These are phyloP conservation scores for Sinohyriopsis cumingii DNA, from an alignment of 2,888 invertebrate species.

Conservation along the genomic window DNA sequence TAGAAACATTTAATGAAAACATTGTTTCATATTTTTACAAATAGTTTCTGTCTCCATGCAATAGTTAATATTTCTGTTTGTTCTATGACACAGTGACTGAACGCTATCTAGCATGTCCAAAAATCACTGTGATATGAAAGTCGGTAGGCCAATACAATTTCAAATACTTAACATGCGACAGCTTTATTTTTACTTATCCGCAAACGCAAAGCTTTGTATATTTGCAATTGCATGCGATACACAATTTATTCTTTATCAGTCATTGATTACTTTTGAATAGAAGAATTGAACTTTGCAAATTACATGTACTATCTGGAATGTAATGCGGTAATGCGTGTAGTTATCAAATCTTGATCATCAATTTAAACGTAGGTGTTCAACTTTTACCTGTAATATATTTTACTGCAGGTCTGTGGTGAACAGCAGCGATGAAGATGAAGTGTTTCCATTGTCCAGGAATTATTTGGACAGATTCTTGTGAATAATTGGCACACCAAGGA, in stretches of 20 bases:
- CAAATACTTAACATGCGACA: conserved; percentile 1
- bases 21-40: too few species aligned
- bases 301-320: too few species aligned
- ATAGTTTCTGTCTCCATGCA: too few species aligned
- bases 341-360: neutral
- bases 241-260: too few species aligned
- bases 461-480: conserved; percentile 95
- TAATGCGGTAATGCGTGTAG: too few species aligned
- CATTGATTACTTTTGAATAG: too few species aligned
- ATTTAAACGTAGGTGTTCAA: neutral
- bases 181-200: neutral
- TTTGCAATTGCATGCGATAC: too few species aligned
- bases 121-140: neutral
- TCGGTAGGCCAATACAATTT: conserved; percentile 4
- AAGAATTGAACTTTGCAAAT: too few species aligned
- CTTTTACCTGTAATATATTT: neutral
- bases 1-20: too few species aligned
- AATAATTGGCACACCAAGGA: conserved; percentile 85
- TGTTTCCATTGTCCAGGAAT: conserved; percentile 92
- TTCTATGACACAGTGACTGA: neutral
- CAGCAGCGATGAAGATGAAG: conserved; percentile 93
- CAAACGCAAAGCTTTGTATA: too few species aligned
- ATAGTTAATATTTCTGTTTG: too few species aligned
- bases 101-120: conserved; percentile 9
- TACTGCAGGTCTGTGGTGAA: conserved; percentile 90